These are phyloP conservation scores for Yponomeuta cagnagella DNA, from an alignment of 2,888 invertebrate species.

Conservation along the genomic window DNA sequence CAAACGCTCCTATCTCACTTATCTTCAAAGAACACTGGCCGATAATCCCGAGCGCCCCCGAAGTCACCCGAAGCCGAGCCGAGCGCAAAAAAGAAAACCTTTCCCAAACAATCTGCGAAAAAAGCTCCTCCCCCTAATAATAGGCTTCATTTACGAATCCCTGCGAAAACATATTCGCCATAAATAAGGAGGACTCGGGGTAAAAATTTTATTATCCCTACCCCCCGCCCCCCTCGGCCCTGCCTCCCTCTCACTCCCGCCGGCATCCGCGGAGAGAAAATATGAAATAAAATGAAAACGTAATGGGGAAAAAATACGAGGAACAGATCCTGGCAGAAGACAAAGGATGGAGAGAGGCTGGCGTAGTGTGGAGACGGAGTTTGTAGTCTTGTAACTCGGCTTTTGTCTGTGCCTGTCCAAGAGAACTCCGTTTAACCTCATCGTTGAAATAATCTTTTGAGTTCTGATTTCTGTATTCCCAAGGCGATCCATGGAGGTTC, in stretches of 20 bases:
- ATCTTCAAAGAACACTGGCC: constrained; percentile 45
- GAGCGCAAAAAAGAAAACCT: constrained; percentile 27
- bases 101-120: constrained; percentile 46
- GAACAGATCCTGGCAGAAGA: constrained; percentile 51
- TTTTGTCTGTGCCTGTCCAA: too few species aligned
- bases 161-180: constrained; percentile 72
- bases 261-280: constrained; percentile 59
- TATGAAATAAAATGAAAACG: constrained; percentile 76
- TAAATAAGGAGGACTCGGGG: constrained; percentile 69
- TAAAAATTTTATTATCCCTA: constrained; percentile 71
- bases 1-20: constrained; percentile 34
- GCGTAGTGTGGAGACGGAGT: constrained; percentile 34
- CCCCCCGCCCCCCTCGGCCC: constrained; percentile 18
- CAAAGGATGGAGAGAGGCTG: constrained; percentile 57
- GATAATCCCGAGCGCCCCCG: constrained; percentile 22
- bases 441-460: too few species aligned
- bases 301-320: constrained; percentile 74
- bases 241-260: constrained; percentile 21
- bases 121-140: constrained; percentile 59
- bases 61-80: background rate
- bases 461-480: too few species aligned
- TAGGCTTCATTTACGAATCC: constrained; percentile 68
- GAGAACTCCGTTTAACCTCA: too few species aligned
- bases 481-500: too few species aligned
- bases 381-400: background rate